Percentiles rank a stretch among this genome's conserved stretches.
These are phyloP conservation scores for Limnephilus marmoratus DNA, from an alignment of 2,888 invertebrate species.

Conservation along the genomic window DNA sequence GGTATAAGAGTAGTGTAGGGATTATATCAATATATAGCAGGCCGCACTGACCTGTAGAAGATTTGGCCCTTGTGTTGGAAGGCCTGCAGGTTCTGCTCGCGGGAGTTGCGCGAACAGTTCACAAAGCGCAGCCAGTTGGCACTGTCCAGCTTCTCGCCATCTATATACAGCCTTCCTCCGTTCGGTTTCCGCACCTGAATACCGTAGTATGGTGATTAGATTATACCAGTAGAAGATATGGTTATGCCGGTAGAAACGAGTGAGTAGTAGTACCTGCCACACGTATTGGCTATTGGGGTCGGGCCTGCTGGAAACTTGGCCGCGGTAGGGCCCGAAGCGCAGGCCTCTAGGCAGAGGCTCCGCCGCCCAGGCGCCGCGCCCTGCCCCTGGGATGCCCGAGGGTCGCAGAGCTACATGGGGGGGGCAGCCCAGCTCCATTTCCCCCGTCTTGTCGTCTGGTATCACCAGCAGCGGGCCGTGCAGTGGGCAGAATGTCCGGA, in stretches of 20 bases:
- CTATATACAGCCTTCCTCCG: constrained; percentile 68
- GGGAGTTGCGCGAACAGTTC: constrained; percentile 64
- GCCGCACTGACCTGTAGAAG: constrained; percentile 72
- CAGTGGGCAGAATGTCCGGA: constrained; percentile 14
- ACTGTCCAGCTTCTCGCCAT: constrained; percentile 71
- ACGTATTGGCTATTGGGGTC: constrained; percentile 19
- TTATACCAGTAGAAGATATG: too few species aligned
- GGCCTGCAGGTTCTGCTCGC: too few species aligned
- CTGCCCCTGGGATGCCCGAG: constrained; percentile 40
- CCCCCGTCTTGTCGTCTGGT: constrained; percentile 2
- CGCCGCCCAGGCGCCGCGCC: constrained; percentile 43
- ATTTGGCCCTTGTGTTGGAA: constrained; percentile 77
- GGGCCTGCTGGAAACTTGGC: neutral
- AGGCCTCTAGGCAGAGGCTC: constrained; percentile 16
- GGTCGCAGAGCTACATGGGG: constrained; percentile 25
- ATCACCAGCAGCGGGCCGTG: constrained; percentile 49
- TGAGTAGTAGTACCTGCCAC: constrained; percentile 45
- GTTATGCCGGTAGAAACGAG: too few species aligned
- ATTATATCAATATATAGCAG: neutral
- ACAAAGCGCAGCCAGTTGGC: constrained; percentile 80
- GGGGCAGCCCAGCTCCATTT: constrained; percentile 15
- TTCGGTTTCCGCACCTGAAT: neutral
- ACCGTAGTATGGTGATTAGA: too few species aligned
- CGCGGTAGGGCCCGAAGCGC: constrained; percentile 49
- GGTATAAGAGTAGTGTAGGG: too few species aligned